Conservation (phyloP, 2,797 vertebrate genomes). For the Bovichtus variegatus region DNA sequence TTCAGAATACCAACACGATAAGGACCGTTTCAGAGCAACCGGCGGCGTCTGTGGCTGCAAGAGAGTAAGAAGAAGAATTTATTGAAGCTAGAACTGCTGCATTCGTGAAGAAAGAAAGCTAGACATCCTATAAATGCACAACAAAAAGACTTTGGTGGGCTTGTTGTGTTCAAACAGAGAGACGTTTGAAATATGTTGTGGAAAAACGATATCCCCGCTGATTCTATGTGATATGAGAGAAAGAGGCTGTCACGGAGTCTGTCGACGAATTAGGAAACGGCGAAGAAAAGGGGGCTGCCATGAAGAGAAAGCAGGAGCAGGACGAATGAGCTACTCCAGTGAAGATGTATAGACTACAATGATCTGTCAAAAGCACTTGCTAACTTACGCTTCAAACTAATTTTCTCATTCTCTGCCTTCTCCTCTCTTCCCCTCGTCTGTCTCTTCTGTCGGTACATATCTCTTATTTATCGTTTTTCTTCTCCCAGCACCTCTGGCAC, state of each 20-base stretch:
- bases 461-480: slow-evolving; percentile 55
- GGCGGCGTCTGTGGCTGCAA: no score
- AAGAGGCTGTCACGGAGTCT: slow-evolving; percentile 36
- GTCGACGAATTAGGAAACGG: slow-evolving; percentile 37
- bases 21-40: no score
- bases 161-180: slow-evolving; percentile 20
- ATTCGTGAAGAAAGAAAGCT: not conserved
- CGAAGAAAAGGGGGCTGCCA: slow-evolving; percentile 33
- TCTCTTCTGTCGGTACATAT: slow-evolving; percentile 45
- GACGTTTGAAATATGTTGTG: slow-evolving; percentile 5
- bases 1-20: no score
- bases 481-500: slow-evolving; percentile 50
- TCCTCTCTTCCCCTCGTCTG: slow-evolving; percentile 27
- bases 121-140: not conserved
- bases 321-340: slow-evolving; percentile 23
- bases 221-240: slow-evolving; percentile 39
- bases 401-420: slow-evolving; percentile 48
- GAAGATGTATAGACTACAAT: slow-evolving; percentile 52
- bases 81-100: not conserved
- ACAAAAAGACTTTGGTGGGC: slow-evolving; percentile 4
- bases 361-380: slow-evolving; percentile 49
- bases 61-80: not conserved
- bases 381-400: slow-evolving; percentile 59
- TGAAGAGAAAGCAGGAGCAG: slow-evolving; percentile 12
- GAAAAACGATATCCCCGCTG: slow-evolving; percentile 26